Evolutionary conservation across 2,888 invertebrate species (phyloP).

Genomic region (Phalangium opilio): DNA sequence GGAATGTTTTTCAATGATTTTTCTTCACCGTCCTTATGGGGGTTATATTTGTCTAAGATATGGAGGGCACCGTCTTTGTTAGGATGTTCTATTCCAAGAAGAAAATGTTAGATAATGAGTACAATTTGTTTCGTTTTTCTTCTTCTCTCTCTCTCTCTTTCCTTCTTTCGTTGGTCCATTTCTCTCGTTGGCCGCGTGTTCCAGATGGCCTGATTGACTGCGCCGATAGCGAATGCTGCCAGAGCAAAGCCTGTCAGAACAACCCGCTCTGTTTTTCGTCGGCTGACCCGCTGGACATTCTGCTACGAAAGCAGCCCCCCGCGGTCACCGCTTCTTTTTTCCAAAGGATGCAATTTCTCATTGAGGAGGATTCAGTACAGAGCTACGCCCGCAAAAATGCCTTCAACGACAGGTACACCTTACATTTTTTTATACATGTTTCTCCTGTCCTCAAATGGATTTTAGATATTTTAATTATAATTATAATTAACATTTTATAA

Average conservation of each 20-base stretch:
- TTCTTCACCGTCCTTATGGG: no score
- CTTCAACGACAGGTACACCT: constrained; percentile 89
- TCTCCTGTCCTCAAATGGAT: no score
- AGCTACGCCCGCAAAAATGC: constrained; percentile 94
- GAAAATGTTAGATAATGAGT: no score
- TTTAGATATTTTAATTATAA: no score
- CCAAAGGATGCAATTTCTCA: constrained; percentile 91
- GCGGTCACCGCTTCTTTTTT: constrained; percentile 94
- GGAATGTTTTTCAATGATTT: no score
- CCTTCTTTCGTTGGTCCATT: neutral
- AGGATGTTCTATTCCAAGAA: no score
- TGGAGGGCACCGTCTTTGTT: no score
- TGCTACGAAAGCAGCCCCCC: constrained; percentile 87
- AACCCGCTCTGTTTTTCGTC: constrained; percentile 91
- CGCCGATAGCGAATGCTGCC: constrained; percentile 96
- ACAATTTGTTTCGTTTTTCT: neutral
- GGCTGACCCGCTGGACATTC: constrained; percentile 89
- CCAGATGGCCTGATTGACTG: constrained; percentile 96
- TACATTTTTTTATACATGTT: no score
- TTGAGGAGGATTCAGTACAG: constrained; percentile 96
- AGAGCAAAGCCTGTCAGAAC: constrained; percentile 65
- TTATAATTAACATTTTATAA: no score
- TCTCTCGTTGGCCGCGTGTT: neutral
- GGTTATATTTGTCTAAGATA: no score
- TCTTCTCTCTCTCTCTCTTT: constrained; percentile 1